These are phyloP conservation scores for Patella depressa DNA, from an alignment of 2,888 invertebrate genomes.

Conservation along the genomic window DNA sequence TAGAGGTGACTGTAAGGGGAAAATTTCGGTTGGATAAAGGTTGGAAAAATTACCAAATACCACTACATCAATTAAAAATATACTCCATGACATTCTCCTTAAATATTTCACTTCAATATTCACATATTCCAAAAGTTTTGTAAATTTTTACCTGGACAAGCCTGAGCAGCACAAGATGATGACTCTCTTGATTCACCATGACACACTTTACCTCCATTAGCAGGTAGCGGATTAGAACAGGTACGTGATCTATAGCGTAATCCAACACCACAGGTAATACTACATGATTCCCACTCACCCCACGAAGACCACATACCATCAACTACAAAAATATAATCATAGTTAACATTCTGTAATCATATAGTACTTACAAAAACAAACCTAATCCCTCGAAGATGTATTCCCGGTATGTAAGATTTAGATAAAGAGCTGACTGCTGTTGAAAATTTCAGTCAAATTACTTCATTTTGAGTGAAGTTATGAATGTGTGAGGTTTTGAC, in stretches of 20 bases:
- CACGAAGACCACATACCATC: constrained; percentile 74
- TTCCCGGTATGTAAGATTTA: too few species aligned
- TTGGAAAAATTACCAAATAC: too few species aligned
- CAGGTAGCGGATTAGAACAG: constrained; percentile 73
- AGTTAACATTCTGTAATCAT: not conserved
- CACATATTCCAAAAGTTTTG: too few species aligned
- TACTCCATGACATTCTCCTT: too few species aligned
- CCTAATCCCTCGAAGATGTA: not conserved
- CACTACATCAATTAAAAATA: too few species aligned
- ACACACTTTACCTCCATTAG: constrained; percentile 71
- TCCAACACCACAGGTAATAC: constrained; percentile 75
- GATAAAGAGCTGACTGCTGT: too few species aligned
- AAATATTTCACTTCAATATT: too few species aligned
- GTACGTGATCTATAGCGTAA: constrained; percentile 73
- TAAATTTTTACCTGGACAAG: constrained; percentile 61
- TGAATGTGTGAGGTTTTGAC: too few species aligned
- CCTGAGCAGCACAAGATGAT: constrained; percentile 49
- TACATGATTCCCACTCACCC: constrained; percentile 76
- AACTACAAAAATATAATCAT: constrained; percentile 48
- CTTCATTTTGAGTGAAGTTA: too few species aligned
- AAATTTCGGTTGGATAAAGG: too few species aligned
- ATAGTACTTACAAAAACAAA: not conserved
- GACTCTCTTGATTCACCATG: constrained; percentile 65
- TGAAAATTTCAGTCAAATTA: too few species aligned
- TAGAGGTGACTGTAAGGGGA: too few species aligned